phyloP scores from a whole-genome alignment of 1,140 invertebrate species.

The Orchesella cincta region DNA sequence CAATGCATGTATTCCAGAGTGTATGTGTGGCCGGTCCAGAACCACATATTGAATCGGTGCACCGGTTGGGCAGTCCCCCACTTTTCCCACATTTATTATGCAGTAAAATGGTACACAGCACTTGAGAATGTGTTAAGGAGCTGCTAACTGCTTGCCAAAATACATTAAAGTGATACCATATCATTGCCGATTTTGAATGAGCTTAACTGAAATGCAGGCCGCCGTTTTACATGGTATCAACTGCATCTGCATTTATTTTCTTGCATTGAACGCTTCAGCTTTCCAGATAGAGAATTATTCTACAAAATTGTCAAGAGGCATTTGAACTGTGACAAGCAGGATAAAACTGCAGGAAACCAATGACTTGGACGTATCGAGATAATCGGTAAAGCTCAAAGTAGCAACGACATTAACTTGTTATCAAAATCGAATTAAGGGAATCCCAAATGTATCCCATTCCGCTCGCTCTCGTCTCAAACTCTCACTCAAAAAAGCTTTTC shows the following conservation, averaged over 20 bases:
- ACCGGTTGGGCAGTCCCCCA: conserved; percentile 7
- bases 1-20: no score
- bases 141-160: conserved; percentile 21
- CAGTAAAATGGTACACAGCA: conserved; percentile 3
- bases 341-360: conserved; percentile 6
- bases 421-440: conserved; percentile 50
- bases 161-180: background rate
- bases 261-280: no score
- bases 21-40: no score
- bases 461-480: conserved; percentile 26
- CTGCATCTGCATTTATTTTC: background rate
- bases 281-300: no score
- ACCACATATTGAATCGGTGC: no score
- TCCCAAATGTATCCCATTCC: conserved; percentile 33
- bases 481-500: background rate
- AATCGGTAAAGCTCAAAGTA: conserved; percentile 34
- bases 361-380: conserved; percentile 6
- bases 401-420: conserved; percentile 50
- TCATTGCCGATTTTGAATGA: background rate
- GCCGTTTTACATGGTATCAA: background rate
- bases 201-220: background rate
- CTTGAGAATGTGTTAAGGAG: conserved; percentile 2
- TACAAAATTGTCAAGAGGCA: no score
- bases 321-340: background rate
- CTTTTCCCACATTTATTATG: conserved; percentile 45